Conservation (phyloP, 2,888 invertebrate genomes). For the Podabrus alpinus region DNA sequence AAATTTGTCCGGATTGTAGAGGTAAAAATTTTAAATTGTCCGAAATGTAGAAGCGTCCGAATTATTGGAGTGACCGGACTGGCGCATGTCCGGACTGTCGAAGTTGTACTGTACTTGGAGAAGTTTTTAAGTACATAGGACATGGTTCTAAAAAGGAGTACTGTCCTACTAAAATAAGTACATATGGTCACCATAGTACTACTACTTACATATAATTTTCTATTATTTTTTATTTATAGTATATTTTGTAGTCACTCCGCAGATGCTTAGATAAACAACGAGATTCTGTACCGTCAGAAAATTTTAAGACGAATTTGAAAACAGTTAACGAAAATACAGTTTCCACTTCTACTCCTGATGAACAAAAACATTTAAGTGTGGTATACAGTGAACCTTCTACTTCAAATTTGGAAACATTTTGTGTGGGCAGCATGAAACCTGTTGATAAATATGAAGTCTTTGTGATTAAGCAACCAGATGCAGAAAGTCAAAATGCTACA, state of each 20-base stretch:
- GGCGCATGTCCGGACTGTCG: no score
- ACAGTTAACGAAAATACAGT: neutral
- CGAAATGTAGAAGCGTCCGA: no score
- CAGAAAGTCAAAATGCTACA: neutral
- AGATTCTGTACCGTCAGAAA: neutral
- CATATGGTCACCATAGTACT: no score
- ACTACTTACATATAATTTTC: neutral
- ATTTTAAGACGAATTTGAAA: neutral
- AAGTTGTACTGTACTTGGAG: no score
- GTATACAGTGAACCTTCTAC: neutral
- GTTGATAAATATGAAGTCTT: neutral
- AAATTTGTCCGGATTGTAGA: no score
- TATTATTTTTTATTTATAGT: neutral
- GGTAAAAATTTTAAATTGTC: no score
- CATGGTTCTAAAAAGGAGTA: no score
- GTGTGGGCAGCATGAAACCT: neutral
- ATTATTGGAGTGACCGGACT: no score
- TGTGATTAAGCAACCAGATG: neutral
- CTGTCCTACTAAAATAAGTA: no score
- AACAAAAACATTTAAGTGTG: neutral
- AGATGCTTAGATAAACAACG: neutral
- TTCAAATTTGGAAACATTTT: neutral
- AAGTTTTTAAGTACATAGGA: no score
- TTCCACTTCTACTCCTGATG: neutral
- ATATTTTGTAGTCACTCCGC: neutral